Base-by-base conservation (phyloP, 2,797 vertebrate genomes). In the Phataginus tetradactyla region DNA sequence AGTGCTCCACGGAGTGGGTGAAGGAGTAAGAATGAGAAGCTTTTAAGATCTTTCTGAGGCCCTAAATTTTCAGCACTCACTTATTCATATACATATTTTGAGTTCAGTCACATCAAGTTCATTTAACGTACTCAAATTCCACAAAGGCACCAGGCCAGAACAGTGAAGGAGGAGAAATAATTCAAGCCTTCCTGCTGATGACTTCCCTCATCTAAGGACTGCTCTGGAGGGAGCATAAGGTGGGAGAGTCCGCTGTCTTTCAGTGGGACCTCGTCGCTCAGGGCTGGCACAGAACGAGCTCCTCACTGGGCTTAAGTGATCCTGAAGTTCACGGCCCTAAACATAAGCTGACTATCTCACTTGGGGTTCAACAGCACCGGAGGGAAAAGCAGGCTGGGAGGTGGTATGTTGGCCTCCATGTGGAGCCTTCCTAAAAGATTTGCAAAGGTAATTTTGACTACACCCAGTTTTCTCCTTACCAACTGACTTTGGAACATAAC, bases 381-480 rank as follows among this genome's bases (percentile, higher is more conserved):
- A 59, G 55, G 27, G 14, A 71, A 34, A n/a, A 37, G 80, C 2
- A 64, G 64, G 23, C 55, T 79, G 23, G 42, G 34, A 53, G 72
- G 17, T n/a, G 72, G 21, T 2, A 17, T 4, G 1, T 0, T 57
- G 32, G 14, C 34, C 15, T 83, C 45, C 1, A 32, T 0, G 0
- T 68, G 49, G 34, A 55, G 37, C 1, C 7, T 49, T 55, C 37
- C 29, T 42, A 15, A 51, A 64, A 91, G 86, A 72, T 77, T 83
- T 80, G 32, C 63, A 59, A 75, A 64, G 51, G 25, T 34, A 32
- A 34, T 53, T 92, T 85, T 80, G 25, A 10, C 34, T 25, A 32
- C 4, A 34, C 59, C 29, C 79, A 34, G 8, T 51, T 78, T 72
- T 74, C 25, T 71, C 39, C 14, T 85, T 59, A 25, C 3, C 4